Evolutionary conservation across 2,797 vertebrate species (phyloP).

Genomic region (Xiphophorus birchmanni): DNA sequence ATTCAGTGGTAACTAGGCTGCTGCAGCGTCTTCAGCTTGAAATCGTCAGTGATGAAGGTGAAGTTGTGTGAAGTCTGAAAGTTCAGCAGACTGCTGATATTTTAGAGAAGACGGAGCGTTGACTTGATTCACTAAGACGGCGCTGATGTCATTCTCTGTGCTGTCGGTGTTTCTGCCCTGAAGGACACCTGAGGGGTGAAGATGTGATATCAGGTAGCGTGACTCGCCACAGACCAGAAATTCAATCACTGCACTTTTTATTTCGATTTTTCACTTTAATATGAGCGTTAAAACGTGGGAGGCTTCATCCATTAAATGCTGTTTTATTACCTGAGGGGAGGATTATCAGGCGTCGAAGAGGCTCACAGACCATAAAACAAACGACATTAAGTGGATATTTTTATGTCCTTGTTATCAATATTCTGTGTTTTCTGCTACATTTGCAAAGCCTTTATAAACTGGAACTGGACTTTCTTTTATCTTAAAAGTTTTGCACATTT

Average conservation of each 20-base stretch:
- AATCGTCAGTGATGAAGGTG: background rate
- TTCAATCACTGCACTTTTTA: background rate
- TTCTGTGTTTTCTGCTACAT: background rate
- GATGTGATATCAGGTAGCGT: background rate
- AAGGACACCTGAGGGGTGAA: background rate
- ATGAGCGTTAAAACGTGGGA: background rate
- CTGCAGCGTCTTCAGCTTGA: background rate
- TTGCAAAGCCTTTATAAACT: background rate
- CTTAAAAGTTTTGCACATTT: background rate
- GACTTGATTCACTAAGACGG: background rate
- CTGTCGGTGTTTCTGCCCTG: background rate
- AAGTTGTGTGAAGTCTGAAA: background rate
- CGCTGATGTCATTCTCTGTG: background rate
- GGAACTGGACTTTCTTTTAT: background rate
- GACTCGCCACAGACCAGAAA: background rate
- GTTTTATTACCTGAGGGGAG: background rate
- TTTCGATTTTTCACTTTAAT: conserved; percentile 7
- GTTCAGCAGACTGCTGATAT: background rate
- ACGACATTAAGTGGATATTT: background rate
- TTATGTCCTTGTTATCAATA: background rate
- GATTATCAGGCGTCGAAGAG: background rate
- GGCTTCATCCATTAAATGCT: background rate
- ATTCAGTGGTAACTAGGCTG: background rate
- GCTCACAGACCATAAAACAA: background rate
- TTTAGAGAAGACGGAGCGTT: background rate